These are phyloP conservation scores for Procavia capensis DNA, from an alignment of 2,113 vertebrate species.

Conservation along the genomic window DNA sequence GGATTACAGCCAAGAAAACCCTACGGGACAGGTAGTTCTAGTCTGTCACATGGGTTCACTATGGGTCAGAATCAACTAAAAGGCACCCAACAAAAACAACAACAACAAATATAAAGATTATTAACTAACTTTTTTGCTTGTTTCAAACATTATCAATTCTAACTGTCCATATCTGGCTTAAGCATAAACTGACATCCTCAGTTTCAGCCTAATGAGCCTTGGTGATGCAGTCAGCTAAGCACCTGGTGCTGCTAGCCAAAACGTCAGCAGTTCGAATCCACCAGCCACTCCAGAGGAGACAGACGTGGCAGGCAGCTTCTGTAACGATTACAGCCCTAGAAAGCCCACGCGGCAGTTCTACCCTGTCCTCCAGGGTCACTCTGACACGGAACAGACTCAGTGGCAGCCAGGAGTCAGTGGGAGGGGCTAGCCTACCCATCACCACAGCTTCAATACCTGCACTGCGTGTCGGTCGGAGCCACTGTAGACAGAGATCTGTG, in stretches of 20 bases:
- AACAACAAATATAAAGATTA: not conserved
- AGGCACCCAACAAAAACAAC: no score
- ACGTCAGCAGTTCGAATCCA: not conserved
- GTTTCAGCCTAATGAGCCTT: not conserved
- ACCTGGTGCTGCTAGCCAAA: not conserved
- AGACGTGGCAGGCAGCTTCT: not conserved
- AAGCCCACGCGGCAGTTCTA: not conserved
- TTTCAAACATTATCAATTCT: slow-evolving; percentile 34
- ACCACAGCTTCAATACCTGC: slow-evolving; percentile 87
- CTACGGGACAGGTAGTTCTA: not conserved
- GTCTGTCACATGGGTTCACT: not conserved
- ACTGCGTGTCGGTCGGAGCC: slow-evolving; percentile 93
- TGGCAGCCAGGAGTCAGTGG: not conserved
- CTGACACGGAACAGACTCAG: no score
- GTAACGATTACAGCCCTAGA: not conserved
- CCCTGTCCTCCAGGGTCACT: not conserved
- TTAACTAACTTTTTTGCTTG: slow-evolving; percentile 12
- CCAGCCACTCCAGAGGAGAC: not conserved
- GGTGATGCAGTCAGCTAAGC: not conserved
- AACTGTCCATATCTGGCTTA: not conserved
- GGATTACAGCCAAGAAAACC: not conserved
- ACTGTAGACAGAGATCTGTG: slow-evolving; percentile 92
- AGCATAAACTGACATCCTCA: slow-evolving; percentile 6
- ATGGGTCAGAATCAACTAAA: not conserved
- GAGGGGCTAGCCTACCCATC: not conserved